Base-by-base conservation (phyloP, 2,113 vertebrate genomes). In the Nymphicus hollandicus region DNA sequence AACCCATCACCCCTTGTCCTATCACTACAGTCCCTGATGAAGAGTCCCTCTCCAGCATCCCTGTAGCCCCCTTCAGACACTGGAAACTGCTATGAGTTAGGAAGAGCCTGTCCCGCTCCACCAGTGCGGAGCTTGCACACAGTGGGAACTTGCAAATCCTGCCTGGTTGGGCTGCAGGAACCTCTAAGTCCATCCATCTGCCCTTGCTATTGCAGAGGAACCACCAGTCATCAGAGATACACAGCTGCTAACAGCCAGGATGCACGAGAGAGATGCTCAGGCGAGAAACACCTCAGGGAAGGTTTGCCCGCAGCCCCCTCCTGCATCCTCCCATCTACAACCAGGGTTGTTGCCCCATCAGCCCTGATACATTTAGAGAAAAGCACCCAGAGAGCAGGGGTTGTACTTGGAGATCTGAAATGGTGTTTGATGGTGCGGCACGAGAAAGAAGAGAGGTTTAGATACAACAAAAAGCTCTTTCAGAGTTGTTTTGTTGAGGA, bases 71-170 rank as follows among this genome's bases (percentile, higher is more conserved):
- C 12, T 56, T 56, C 55, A 56, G 55, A 20, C 19, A 13, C 19
- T 56, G 31, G 55, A 56, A 56, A 9, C 55, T 9, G 19, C 55
- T 33, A 13, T 56, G 55, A 20, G 31, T 22, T 53, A 47, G 39
- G 55, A 70, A 53, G 10, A 20, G 41, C 37, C 27, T 44, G 35
- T 39, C 27, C 52, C 14, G 10, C 18, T 63, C 29, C 7, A 19
- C 7, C 13, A 6, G 29, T 47, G 24, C 24, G n/a, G 47, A 81
- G 35, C 20, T 37, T 4, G 0, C 25, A 55, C 1, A 1, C 13
- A 20, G n/a, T 43, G 9, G 35, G 22, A 66, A 3, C 43, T 37
- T 44, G 33, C 63, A 76, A 53, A 77, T 11, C 24, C 60, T 33
- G 43, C 13, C 27, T 81, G 22, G 17, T 52, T 76, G 3, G 9